Percentiles rank a stretch among this genome's conserved stretches.
Conservation (phyloP, 2,888 invertebrate species). For the Aromia moschata region DNA sequence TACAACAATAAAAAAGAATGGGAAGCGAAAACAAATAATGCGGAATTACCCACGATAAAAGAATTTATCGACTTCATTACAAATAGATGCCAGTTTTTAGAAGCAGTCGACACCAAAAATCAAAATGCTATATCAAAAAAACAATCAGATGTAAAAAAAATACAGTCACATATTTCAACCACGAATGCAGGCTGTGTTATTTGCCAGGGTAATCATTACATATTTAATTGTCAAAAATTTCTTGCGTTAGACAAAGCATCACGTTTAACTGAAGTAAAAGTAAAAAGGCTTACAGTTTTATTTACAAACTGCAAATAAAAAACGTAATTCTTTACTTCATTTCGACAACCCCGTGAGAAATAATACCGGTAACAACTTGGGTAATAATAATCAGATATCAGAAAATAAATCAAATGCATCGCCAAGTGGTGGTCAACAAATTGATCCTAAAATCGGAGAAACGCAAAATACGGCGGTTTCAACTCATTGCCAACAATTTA, state of each 20-base stretch:
- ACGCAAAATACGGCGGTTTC: no score
- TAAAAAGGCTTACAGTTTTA: no score
- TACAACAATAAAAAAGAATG: conserved; percentile 20
- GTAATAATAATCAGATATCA: no score
- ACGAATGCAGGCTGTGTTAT: not conserved
- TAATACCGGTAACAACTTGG: no score
- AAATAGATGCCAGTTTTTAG: conserved; percentile 19
- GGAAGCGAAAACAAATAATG: conserved; percentile 14
- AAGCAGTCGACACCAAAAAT: conserved; percentile 14
- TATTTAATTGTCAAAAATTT: not conserved
- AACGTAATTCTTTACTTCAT: no score
- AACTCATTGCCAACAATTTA: no score
- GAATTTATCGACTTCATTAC: conserved; percentile 15
- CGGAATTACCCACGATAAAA: conserved; percentile 6
- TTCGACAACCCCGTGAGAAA: no score
- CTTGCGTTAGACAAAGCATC: not conserved
- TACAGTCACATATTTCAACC: not conserved
- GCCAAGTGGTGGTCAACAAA: no score
- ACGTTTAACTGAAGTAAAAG: conserved; percentile 8
- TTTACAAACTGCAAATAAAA: no score
- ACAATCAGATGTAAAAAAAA: conserved; percentile 5
- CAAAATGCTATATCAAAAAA: not conserved
- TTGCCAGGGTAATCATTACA: conserved; percentile 1
- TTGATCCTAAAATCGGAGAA: no score
- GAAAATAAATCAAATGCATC: no score